Conservation (phyloP, 1,140 invertebrate genomes). For the Reticulitermes speratus region DNA sequence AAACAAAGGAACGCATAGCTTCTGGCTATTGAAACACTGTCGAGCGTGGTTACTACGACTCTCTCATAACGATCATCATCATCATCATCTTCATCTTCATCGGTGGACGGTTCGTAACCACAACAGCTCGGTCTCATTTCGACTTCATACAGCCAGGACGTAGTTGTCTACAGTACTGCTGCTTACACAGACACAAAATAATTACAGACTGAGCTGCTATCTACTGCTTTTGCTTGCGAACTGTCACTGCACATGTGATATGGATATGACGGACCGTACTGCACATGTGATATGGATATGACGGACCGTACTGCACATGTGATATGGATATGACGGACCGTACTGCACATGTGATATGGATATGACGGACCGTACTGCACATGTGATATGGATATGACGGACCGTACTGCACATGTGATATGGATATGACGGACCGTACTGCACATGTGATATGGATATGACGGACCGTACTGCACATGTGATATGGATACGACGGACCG, state of each 20-base stretch:
- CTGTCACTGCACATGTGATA: neutral
- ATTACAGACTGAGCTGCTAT: neutral
- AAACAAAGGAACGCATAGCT: slow-evolving; percentile 9
- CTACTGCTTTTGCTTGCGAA: neutral
- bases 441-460: too few relatives aligned
- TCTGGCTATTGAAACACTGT: slow-evolving; percentile 14
- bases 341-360: too few relatives aligned
- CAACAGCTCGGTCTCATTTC: neutral
- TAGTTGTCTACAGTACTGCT: neutral
- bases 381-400: too few relatives aligned
- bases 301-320: too few relatives aligned
- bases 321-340: too few relatives aligned
- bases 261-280: neutral
- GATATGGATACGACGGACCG: too few relatives aligned
- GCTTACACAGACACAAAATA: neutral
- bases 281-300: too few relatives aligned
- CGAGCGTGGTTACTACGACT: too few relatives aligned
- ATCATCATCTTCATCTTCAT: neutral
- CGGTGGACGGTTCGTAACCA: neutral
- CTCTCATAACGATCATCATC: neutral
- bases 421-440: too few relatives aligned
- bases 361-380: too few relatives aligned
- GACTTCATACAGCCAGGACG: neutral
- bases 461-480: too few relatives aligned
- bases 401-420: too few relatives aligned